These are phyloP conservation scores for Cybosia mesomella DNA, from an alignment of 2,888 invertebrate species.

Conservation along the genomic window DNA sequence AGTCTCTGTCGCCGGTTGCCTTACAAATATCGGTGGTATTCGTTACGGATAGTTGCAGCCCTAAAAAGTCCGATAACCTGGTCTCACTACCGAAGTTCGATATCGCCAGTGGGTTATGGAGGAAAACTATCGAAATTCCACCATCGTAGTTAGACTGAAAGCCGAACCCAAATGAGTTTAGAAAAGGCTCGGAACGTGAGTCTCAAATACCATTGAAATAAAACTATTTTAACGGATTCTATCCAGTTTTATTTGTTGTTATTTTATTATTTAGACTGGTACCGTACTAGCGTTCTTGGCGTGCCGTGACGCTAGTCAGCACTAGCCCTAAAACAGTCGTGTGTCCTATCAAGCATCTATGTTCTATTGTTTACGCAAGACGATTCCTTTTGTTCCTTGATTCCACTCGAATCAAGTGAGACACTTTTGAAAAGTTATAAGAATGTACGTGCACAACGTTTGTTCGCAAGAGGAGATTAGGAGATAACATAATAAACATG, in stretches of 20 bases:
- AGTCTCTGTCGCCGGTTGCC: too few species aligned
- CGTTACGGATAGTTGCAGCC: too few species aligned
- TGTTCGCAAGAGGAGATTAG: conserved; percentile 2
- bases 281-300: background rate
- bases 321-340: conserved; percentile 24
- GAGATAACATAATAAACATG: background rate
- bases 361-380: conserved; percentile 58
- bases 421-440: conserved; percentile 11
- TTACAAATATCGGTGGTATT: too few species aligned
- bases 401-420: conserved; percentile 25
- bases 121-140: too few species aligned
- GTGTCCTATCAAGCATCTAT: conserved; percentile 63
- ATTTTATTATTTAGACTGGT: too few species aligned
- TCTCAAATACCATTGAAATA: too few species aligned
- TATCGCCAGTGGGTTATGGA: too few species aligned
- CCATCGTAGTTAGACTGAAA: too few species aligned
- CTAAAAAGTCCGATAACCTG: too few species aligned
- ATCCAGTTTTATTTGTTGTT: too few species aligned
- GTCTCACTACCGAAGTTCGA: too few species aligned
- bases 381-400: conserved; percentile 38
- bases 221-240: too few species aligned
- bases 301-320: background rate
- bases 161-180: background rate
- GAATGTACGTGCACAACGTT: background rate
- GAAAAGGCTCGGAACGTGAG: background rate